Evolutionary conservation across 2,797 vertebrate species (phyloP), one percentile per base, ranked within the genome.

Genomic region (Fistularia commersonii): DNA sequence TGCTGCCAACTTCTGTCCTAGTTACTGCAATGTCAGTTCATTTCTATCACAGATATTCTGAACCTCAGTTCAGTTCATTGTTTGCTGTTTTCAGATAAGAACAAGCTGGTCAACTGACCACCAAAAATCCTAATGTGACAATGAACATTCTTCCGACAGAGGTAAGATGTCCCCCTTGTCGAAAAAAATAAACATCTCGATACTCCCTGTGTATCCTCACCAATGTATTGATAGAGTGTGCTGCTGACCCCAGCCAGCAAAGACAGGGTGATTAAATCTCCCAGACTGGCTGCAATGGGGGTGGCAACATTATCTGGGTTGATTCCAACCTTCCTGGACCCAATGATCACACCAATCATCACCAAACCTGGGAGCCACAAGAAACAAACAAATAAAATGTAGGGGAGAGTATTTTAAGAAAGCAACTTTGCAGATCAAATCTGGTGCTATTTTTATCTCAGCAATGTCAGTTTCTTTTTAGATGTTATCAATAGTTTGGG

Each of bases 271-370:
- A 95, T 92, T 62, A 99, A 61, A 79, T 99, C 96, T 11, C 97
- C 97, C n/a, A 98, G 91, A 73, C 94, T 97, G 12, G 96, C 95
- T 6, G 96, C 96, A 32, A 98, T 94, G 32, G 96, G 96, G 0
- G 96, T 98, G 62, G 96, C 95, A 0, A 99, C 90, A 8, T 98
- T 99, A 86, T 98, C 96, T 0, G 96, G 95, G 80, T 98, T 98
- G 75, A 99, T 92, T 42, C 95, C 92, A 42, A 95, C 73, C 63
- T 93, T 95, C 72, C 90, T 91, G 44, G 96, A 93, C 41, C 91
- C 91, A 0, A 93, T 87, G 67, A 98, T 93, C 51, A 98, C 92
- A 0, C 90, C 93, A 5, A 96, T 90, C 94, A 97, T 97, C 75
- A 98, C 87, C 71, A 95, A 57, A 15, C 83, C 85, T 86, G 10